Conservation (phyloP, 2,113 vertebrate genomes). For the Calidris pygmaea region DNA sequence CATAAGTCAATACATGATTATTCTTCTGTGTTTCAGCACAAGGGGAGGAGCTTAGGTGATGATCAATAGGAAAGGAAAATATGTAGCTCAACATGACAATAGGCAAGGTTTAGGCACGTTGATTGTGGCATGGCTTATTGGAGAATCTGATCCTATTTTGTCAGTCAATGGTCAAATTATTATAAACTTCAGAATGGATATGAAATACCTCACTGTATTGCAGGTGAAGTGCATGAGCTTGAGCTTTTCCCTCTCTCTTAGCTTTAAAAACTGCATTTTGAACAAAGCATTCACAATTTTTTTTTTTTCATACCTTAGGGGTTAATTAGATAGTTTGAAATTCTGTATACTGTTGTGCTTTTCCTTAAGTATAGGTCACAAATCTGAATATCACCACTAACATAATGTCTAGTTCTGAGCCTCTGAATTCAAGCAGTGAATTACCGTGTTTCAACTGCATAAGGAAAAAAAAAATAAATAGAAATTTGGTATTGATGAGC, state of each 20-base stretch:
- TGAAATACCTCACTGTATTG: not conserved
- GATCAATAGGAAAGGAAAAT: not conserved
- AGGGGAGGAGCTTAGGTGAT: not conserved
- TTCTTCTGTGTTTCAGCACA: not conserved
- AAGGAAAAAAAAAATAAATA: not conserved
- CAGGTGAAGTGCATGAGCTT: not conserved
- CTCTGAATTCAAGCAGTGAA: not conserved
- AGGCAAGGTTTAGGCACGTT: not conserved
- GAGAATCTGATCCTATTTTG: not conserved
- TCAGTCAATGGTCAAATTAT: not conserved
- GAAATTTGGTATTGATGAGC: not conserved
- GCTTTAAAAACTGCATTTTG: not conserved
- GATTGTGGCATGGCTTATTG: not conserved
- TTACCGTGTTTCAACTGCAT: not conserved
- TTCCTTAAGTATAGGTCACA: not conserved
- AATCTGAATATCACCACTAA: not conserved
- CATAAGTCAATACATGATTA: not conserved
- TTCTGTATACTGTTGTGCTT: not conserved
- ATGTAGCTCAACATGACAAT: rapidly evolving
- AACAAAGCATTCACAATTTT: not conserved
- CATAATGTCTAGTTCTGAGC: not conserved
- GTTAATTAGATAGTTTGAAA: not conserved
- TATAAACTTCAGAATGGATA: not conserved
- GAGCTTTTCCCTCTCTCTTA: not conserved
- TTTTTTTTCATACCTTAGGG: not conserved